Evolutionary conservation across 1,140 invertebrate genomes (phyloP).

Genomic region (Zophobas atratus): DNA sequence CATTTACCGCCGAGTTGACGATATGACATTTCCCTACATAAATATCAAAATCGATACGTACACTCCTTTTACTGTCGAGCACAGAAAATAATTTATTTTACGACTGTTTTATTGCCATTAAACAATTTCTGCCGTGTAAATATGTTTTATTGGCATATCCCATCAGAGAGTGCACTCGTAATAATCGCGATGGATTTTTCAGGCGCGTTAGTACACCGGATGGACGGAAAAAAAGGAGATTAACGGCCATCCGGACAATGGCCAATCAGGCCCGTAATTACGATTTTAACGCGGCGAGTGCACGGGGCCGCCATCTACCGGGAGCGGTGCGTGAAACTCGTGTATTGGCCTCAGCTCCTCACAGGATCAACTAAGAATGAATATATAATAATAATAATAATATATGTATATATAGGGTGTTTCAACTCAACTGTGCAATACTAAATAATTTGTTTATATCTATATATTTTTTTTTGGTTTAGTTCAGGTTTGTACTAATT

Average conservation of each 20-base stretch:
- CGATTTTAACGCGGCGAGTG: background rate
- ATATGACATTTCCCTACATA: slow-evolving; percentile 43
- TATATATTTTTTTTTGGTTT: no score
- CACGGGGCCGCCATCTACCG: background rate
- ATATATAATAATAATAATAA: no score
- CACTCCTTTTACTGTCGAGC: slow-evolving; percentile 46
- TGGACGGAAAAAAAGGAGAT: background rate
- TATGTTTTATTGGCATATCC: slow-evolving; percentile 42
- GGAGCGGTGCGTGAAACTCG: background rate
- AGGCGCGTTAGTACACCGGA: background rate
- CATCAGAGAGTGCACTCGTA: slow-evolving; percentile 24
- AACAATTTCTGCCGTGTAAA: slow-evolving; percentile 47
- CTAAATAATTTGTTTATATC: no score
- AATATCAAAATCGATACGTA: slow-evolving; percentile 46
- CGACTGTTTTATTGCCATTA: slow-evolving; percentile 45
- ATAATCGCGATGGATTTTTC: slow-evolving; percentile 28
- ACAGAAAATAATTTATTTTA: slow-evolving; percentile 49
- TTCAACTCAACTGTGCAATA: no score
- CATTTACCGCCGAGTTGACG: slow-evolving; percentile 32
- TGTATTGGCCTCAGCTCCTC: background rate
- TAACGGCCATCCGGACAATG: background rate
- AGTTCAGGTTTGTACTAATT: no score
- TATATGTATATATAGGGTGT: no score
- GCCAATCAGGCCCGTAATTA: background rate
- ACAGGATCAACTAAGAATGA: no score